These are phyloP conservation scores for Troides aeacus DNA, from an alignment of 2,888 invertebrate genomes.

Conservation along the genomic window DNA sequence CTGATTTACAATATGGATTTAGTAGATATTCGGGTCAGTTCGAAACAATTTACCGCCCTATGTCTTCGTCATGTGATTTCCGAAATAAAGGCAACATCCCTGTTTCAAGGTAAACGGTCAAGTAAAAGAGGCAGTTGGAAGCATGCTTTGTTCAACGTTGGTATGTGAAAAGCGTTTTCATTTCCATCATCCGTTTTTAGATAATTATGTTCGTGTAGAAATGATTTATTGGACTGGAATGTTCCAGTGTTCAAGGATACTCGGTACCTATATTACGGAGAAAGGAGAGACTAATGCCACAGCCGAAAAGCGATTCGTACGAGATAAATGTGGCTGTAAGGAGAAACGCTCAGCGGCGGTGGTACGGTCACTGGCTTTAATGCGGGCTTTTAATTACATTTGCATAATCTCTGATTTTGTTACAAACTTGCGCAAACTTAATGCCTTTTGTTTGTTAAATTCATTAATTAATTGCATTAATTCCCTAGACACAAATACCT, in stretches of 20 bases:
- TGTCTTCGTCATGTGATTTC: no score
- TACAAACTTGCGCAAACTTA: constrained; percentile 9
- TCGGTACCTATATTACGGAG: neutral
- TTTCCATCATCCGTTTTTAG: no score
- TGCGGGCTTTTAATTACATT: constrained; percentile 18
- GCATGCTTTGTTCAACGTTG: no score
- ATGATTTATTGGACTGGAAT: neutral
- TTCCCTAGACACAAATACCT: neutral
- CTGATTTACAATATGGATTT: no score
- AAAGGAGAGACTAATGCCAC: neutral
- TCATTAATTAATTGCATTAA: neutral
- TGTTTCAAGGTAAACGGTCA: no score
- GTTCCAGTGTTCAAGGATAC: neutral
- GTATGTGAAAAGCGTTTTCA: no score
- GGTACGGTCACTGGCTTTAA: constrained; percentile 13
- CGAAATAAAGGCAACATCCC: no score
- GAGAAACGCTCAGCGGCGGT: constrained; percentile 5
- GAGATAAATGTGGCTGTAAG: constrained; percentile 10
- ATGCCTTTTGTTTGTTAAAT: constrained; percentile 2
- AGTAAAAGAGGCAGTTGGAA: no score
- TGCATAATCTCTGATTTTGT: constrained; percentile 19
- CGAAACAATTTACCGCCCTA: no score
- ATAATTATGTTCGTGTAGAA: no score
- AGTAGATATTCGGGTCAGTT: no score
- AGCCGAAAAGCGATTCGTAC: constrained; percentile 2